Base-by-base conservation (phyloP, 2,888 invertebrate species). In the Rhagophthalmus giganteus region DNA sequence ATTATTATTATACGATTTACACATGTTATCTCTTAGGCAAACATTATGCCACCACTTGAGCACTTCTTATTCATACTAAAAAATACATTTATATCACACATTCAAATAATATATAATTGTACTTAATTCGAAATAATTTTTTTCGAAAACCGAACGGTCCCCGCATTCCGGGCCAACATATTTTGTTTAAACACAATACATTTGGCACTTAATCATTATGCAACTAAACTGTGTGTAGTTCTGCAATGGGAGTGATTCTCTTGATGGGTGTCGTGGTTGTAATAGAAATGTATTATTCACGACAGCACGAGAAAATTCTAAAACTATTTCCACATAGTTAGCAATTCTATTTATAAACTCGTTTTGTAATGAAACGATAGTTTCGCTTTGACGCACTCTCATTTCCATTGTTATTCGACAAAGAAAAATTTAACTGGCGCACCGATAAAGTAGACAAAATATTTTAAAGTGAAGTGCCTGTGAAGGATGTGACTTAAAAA, bases 81-180 rank as follows among this genome's bases (percentile, higher is more conserved):
- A 45, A 51, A 45, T 45, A 51, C 42, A 20, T 39, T n/a, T 20
- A 44, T 51, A 51, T 51, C 51, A 51, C 51, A 46, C 51, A 45
- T 51, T 51, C 42, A 45, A 46, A 51, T 39, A 51, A 37, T 30
- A n/a, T 16, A 37, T 38, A 47, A 31, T 51, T 51, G 51, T 51
- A 51, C 51, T 51, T n/a, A 45, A 34, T 31, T 45, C 45, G 34
- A 32, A 45, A 51, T 24, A 24, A 41, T 25, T 31, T 30, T 27
- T 38, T 39, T n/a, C 10, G 10, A 49, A 37, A 24, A 35, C 11
- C 25, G 37, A 38, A 16, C 31, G 13, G n/a, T 30, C 5, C 16
- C 13, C 16, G 16, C 34, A 25, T 32, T 37, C 7, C 8, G 14
- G 15, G 13, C 24, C 38, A 38, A 35, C 13, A 35, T 20, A 20